These are phyloP conservation scores for Amphipoea lucens DNA, from an alignment of 2,888 invertebrate species.

Conservation along the genomic window DNA sequence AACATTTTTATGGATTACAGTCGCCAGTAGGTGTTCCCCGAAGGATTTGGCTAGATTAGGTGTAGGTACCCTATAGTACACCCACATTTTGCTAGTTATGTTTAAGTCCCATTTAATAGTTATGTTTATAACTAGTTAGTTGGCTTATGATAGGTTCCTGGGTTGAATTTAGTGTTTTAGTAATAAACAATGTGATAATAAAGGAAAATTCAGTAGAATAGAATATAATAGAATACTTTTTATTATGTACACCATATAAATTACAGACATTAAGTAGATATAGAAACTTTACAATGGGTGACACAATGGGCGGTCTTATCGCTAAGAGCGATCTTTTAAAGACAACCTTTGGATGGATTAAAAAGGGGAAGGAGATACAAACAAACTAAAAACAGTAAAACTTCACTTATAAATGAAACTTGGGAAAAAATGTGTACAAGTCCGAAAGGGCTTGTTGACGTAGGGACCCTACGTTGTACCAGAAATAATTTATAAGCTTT, in stretches of 20 bases:
- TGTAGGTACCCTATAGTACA: not conserved
- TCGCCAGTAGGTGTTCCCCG: not conserved
- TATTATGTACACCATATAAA: too few relatives aligned
- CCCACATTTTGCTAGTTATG: not conserved
- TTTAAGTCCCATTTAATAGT: not conserved
- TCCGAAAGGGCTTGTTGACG: not conserved
- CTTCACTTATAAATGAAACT: not conserved
- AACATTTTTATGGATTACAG: not conserved
- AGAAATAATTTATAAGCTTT: not conserved
- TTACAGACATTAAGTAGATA: too few relatives aligned
- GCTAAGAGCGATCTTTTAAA: too few relatives aligned
- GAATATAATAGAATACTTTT: too few relatives aligned
- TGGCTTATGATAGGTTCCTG: not conserved
- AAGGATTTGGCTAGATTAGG: not conserved
- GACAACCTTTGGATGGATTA: too few relatives aligned
- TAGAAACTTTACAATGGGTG: too few relatives aligned
- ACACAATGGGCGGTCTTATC: too few relatives aligned
- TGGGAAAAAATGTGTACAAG: not conserved
- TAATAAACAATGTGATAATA: not conserved
- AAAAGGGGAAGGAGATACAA: too few relatives aligned
- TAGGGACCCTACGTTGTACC: not conserved
- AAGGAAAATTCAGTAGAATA: not conserved
- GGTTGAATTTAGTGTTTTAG: not conserved
- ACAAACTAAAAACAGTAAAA: too few relatives aligned
- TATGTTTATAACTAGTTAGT: not conserved